Conservation (phyloP, 2,113 vertebrate genomes). For the Lucifuga dentata region DNA sequence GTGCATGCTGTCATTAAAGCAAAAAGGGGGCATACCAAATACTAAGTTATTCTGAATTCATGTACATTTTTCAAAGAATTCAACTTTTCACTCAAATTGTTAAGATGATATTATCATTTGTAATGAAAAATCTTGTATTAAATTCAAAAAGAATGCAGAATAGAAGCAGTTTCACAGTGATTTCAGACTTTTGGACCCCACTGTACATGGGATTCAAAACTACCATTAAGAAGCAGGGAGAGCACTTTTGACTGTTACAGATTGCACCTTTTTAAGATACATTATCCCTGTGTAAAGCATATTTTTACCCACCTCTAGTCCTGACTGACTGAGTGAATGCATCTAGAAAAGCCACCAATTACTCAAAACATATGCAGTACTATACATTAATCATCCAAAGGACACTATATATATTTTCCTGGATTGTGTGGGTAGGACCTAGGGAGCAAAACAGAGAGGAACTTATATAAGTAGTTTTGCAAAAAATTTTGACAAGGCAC, state of each 20-base stretch:
- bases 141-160: no score
- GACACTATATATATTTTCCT: slow-evolving; percentile 68
- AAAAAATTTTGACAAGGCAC: slow-evolving; percentile 59
- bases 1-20: no score
- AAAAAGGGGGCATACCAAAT: no score
- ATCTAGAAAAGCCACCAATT: slow-evolving; percentile 56
- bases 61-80: no score
- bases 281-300: slow-evolving; percentile 61
- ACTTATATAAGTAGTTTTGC: slow-evolving; percentile 59
- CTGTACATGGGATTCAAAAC: slow-evolving; percentile 46
- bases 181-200: no score
- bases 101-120: no score
- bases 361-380: slow-evolving; percentile 76
- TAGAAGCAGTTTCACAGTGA: no score
- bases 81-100: no score
- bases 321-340: slow-evolving; percentile 64
- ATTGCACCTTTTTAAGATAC: slow-evolving; percentile 77
- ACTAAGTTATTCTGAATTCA: no score
- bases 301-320: slow-evolving; percentile 50
- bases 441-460: slow-evolving; percentile 55
- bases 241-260: slow-evolving; percentile 81
- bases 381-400: slow-evolving; percentile 64
- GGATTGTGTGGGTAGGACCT: slow-evolving; percentile 57
- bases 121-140: no score
- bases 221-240: slow-evolving; percentile 70